Percentiles rank a stretch among this genome's conserved stretches.
Conservation (phyloP, 2,797 vertebrate species). For the Xyrichtys novacula region DNA sequence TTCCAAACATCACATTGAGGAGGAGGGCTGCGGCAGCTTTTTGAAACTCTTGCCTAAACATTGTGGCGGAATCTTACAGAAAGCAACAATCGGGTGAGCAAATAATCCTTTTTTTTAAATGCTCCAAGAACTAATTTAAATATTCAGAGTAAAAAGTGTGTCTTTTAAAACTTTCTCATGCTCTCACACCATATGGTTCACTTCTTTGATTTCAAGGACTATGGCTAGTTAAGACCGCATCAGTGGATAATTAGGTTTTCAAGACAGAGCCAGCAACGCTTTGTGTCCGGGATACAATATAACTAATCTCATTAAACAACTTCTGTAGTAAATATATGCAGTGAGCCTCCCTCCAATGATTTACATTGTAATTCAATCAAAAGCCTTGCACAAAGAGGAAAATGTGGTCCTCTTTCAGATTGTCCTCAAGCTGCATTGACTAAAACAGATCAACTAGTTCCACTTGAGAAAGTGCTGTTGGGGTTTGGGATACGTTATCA, state of each 20-base stretch:
- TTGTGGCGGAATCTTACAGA: neutral
- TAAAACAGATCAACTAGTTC: constrained; percentile 41
- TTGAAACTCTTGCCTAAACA: neutral
- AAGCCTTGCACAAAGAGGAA: constrained; percentile 50
- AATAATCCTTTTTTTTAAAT: constrained; percentile 41
- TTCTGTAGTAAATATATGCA: constrained; percentile 68
- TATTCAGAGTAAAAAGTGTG: constrained; percentile 45
- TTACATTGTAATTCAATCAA: constrained; percentile 63
- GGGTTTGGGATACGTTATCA: constrained; percentile 34
- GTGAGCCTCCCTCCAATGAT: constrained; percentile 49
- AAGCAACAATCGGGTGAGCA: neutral
- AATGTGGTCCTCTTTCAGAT: constrained; percentile 53
- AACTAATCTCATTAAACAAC: constrained; percentile 71
- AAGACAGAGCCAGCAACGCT: constrained; percentile 49
- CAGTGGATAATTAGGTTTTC: constrained; percentile 47
- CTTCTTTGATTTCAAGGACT: constrained; percentile 32
- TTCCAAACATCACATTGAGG: neutral
- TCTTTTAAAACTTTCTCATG: constrained; percentile 54
- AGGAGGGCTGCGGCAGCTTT: neutral
- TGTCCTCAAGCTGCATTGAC: constrained; percentile 37
- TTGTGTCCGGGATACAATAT: constrained; percentile 62
- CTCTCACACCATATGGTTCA: constrained; percentile 50
- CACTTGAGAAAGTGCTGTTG: constrained; percentile 52
- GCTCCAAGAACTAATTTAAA: constrained; percentile 43
- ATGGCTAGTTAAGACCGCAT: constrained; percentile 56